Evolutionary conservation across 2,113 vertebrate genomes (phyloP), one percentile per base, ranked within the genome.

Genomic region (Cephalopterus ornatus): DNA sequence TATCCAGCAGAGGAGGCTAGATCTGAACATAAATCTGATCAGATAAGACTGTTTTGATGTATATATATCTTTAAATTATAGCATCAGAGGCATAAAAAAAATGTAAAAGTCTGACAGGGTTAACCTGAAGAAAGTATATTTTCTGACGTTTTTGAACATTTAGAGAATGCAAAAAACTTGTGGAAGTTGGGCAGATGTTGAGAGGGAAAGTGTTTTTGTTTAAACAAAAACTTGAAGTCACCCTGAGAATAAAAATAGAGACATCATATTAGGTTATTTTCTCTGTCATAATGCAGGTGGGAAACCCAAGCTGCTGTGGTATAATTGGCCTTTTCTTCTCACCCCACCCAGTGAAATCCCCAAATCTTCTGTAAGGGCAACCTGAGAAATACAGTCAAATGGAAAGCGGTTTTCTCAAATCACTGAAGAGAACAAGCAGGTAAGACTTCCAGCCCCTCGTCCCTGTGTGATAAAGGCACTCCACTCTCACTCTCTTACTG

Each of bases 1-100:
- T 87, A 74, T 82, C 85, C 92, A 95, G 92, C 41, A 94, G 68
- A 85, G 62, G 80, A 95, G 71, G 83, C 74, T 95, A 92, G 76
- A 88, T 76, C 82, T 79, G 82, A 93, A 92, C 24, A 70, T 37
- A 83, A 53, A 85, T 72, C 74, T 61, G 49, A 46, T 66, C 24
- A 58, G 20, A 27, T 62, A 12, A 62, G 35, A 55, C 44, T 53
- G 21, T 56, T 85, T 37, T 27, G 20, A 33, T 26, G 61, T 26
- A 30, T 58, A 3, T 32, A 7, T n/a, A 52, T 23, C 28, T 70
- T 71, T 33, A 23, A 83, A 56, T 61, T 0, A 30, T 37, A 86
- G 14, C 11, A 83, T 37, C 27, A 74, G 41, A 68, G 9, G 26
- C 37, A 76, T 75, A 71, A 77, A 80, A 77, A 80, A 78, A 77